phyloP scores from a whole-genome alignment of 2,888 invertebrate genomes.

The Neoitamus cyanurus region DNA sequence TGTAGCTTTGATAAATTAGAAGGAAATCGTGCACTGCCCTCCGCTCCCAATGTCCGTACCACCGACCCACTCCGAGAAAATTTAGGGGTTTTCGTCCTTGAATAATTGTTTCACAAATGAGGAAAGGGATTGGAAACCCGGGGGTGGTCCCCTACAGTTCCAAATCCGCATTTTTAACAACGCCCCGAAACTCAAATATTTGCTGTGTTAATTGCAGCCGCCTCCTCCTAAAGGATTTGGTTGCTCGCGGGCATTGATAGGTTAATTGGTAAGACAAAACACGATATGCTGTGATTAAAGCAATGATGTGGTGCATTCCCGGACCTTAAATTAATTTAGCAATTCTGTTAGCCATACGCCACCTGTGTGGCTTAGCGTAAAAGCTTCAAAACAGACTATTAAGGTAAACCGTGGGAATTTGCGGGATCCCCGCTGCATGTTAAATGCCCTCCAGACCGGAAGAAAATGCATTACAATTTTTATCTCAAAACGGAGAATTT shows the following conservation, averaged over 20 bases:
- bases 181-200: neutral
- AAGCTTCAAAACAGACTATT: neutral
- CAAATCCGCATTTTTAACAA: neutral
- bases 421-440: neutral
- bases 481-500: neutral
- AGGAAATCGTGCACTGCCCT: neutral
- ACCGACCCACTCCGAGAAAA: neutral
- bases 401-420: neutral
- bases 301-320: neutral
- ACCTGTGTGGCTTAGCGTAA: neutral
- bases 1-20: slow-evolving; percentile 29
- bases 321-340: neutral
- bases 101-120: slow-evolving; percentile 11
- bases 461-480: neutral
- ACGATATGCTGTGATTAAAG: neutral
- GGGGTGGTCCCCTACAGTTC: neutral
- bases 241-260: neutral
- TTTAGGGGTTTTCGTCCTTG: slow-evolving; percentile 4
- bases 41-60: neutral
- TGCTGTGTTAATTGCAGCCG: neutral
- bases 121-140: neutral
- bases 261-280: neutral
- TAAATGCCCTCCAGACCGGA: neutral
- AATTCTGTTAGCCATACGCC: neutral
- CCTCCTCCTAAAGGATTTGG: neutral